Evolutionary conservation across 2,888 invertebrate genomes (phyloP).

Genomic region (Pandemis cinnamomeana): DNA sequence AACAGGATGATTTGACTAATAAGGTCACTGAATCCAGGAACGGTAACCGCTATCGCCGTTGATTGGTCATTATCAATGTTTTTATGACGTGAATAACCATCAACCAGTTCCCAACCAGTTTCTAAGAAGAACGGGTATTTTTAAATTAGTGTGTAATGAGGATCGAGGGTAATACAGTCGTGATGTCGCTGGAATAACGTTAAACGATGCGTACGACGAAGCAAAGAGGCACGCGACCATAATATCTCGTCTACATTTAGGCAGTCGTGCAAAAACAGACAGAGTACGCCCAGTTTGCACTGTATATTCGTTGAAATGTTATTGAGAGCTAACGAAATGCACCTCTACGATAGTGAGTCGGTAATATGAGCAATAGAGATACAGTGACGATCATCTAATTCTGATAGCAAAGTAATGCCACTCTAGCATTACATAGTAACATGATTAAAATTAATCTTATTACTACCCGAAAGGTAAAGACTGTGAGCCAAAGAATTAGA

Average conservation of each 20-base stretch:
- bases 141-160: constrained; percentile 38
- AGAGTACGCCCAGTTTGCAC: background rate
- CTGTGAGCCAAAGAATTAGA: background rate
- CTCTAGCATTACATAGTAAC: background rate
- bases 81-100: constrained; percentile 35
- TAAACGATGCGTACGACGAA: constrained; percentile 25
- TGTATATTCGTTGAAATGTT: background rate
- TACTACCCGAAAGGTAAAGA: constrained; percentile 3
- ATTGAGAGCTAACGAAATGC: background rate
- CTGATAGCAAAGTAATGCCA: background rate
- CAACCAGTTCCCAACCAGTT: constrained; percentile 37
- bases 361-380: background rate
- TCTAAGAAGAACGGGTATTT: constrained; percentile 28
- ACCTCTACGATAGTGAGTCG: background rate
- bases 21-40: constrained; percentile 5
- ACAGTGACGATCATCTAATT: background rate
- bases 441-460: background rate
- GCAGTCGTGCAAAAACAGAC: background rate
- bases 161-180: constrained; percentile 33
- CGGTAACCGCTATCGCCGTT: constrained; percentile 18
- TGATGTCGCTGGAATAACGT: constrained; percentile 27
- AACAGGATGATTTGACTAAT: constrained; percentile 12
- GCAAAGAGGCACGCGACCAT: constrained; percentile 32
- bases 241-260: background rate
- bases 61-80: constrained; percentile 29